These are phyloP conservation scores for Cantharis nigra DNA, from an alignment of 2,888 invertebrate genomes.

Conservation along the genomic window DNA sequence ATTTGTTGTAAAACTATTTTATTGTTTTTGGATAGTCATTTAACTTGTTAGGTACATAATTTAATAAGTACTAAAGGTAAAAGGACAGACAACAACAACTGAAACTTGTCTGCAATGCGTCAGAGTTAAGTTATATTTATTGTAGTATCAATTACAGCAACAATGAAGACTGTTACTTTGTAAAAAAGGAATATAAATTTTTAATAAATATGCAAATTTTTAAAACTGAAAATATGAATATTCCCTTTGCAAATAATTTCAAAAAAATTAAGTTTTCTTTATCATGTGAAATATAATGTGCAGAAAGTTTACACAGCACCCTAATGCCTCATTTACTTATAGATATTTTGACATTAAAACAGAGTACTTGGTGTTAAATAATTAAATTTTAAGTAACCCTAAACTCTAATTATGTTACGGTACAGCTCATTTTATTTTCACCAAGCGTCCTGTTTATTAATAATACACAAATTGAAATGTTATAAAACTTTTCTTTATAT, in stretches of 20 bases:
- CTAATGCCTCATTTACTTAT: conserved; percentile 7
- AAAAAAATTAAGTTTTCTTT: background rate
- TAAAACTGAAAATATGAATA: background rate
- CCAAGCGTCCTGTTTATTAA: conserved; percentile 9
- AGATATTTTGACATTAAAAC: conserved; percentile 2
- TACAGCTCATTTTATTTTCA: conserved; percentile 11
- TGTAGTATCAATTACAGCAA: background rate
- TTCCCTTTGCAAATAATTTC: background rate
- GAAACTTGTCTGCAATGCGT: conserved; percentile 25
- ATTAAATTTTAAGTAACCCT: conserved; percentile 15
- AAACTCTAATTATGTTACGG: conserved; percentile 20
- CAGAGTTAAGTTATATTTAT: conserved; percentile 14
- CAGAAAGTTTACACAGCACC: background rate
- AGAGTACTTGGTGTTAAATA: conserved; percentile 8
- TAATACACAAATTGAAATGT: background rate
- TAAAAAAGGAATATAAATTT: background rate
- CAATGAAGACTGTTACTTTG: background rate
- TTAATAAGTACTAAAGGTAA: background rate
- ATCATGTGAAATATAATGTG: background rate
- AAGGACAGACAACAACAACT: background rate
- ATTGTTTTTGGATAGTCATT: background rate
- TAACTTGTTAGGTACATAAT: background rate
- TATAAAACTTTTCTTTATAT: background rate
- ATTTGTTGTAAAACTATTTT: background rate
- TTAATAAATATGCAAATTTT: background rate